A percentile compares a stretch with the other conserved stretches of the same genome.
phyloP scores from a whole-genome alignment of 2,888 invertebrate genomes.

The Ommatoiulus sabulosus region DNA sequence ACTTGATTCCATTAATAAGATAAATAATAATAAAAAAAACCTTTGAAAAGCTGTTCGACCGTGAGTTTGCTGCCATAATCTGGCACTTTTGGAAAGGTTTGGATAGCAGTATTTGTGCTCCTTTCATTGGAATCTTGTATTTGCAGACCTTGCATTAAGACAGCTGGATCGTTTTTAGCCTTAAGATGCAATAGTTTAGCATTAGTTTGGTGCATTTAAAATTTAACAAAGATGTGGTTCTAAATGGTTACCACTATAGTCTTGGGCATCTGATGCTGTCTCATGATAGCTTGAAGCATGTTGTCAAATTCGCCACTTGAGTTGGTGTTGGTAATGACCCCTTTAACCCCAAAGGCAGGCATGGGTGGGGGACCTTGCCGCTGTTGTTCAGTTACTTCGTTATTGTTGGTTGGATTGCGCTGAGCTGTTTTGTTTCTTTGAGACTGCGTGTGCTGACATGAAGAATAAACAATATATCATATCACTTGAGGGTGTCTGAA shows the following conservation, averaged over 20 bases:
- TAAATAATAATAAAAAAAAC: not conserved
- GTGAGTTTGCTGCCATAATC: not conserved
- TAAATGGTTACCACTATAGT: not conserved
- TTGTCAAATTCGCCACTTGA: constrained; percentile 1
- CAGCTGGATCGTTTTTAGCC: not conserved
- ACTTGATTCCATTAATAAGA: not conserved
- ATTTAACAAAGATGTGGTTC: not conserved
- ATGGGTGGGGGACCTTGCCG: constrained; percentile 26
- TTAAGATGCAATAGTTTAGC: not conserved
- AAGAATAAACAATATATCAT: too few relatives aligned
- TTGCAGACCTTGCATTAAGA: not conserved
- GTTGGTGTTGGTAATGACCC: not conserved
- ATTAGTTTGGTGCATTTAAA: not conserved
- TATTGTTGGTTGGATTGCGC: not conserved
- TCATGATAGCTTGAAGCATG: constrained; percentile 62
- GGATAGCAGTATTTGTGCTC: not conserved
- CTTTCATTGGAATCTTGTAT: not conserved
- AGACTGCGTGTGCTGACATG: not conserved
- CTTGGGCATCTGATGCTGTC: constrained; percentile 37
- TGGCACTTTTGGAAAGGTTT: not conserved
- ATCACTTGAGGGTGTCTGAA: too few relatives aligned
- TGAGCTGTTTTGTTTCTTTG: not conserved
- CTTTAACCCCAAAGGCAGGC: not conserved
- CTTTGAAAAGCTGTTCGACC: constrained; percentile 34
- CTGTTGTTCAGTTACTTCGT: not conserved